These are phyloP conservation scores for Anthrax anthrax DNA, from an alignment of 2,888 invertebrate genomes.

Conservation along the genomic window DNA sequence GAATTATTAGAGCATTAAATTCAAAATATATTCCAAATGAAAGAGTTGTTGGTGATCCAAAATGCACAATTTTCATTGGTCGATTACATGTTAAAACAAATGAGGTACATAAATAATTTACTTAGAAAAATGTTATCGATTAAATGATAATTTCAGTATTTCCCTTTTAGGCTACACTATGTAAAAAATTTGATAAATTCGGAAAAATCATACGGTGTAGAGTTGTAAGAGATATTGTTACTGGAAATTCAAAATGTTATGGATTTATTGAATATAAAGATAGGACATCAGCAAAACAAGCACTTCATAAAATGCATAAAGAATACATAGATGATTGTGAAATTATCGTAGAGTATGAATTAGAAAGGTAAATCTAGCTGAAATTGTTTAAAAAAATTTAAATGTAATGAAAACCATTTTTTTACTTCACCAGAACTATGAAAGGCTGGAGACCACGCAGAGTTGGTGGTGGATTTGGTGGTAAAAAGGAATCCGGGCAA, in stretches of 20 bases:
- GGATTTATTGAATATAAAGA: conserved; percentile 71
- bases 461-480: conserved; percentile 78
- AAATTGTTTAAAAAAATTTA: not conserved
- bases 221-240: conserved; percentile 65
- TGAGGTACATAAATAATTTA: too few species aligned
- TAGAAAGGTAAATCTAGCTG: conserved; percentile 38
- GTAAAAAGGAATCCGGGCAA: conserved; percentile 74
- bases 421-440: conserved; percentile 30
- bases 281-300: conserved; percentile 43
- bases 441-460: conserved; percentile 74
- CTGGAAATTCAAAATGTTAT: conserved; percentile 68
- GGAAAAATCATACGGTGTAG: conserved; percentile 49
- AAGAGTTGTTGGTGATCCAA: conserved; percentile 51
- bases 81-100: conserved; percentile 54
- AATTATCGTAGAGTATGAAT: conserved; percentile 65
- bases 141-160: too few species aligned
- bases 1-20: conserved; percentile 52
- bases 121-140: too few species aligned
- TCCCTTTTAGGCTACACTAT: conserved; percentile 42
- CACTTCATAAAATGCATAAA: conserved; percentile 45
- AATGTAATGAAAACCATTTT: not conserved
- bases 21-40: conserved; percentile 51
- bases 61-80: conserved; percentile 60
- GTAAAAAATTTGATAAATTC: conserved; percentile 44
- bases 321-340: conserved; percentile 49